Conservation (phyloP, 2,113 vertebrate genomes). For the Brachionichthys hirsutus region DNA sequence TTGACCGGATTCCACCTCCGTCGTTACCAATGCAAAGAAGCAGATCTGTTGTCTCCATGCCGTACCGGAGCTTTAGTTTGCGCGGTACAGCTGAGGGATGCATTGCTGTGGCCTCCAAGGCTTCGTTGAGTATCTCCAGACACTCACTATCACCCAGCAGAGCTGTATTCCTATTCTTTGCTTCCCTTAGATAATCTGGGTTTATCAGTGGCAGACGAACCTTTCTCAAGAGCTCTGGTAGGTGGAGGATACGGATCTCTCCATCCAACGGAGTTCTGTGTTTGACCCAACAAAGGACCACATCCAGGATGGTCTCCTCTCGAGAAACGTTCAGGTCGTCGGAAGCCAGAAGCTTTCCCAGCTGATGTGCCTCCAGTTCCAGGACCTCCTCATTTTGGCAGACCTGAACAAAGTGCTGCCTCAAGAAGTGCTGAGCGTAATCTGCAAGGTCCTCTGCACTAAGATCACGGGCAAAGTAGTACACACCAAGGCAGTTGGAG, state of each 20-base stretch:
- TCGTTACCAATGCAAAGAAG: slow-evolving; percentile 94
- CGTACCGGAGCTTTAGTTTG: slow-evolving; percentile 85
- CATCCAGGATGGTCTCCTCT: slow-evolving; percentile 92
- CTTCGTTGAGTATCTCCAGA: slow-evolving; percentile 72
- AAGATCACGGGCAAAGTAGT: slow-evolving; percentile 90
- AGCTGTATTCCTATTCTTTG: slow-evolving; percentile 83
- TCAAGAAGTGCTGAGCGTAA: slow-evolving; percentile 83
- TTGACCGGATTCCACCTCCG: slow-evolving; percentile 86
- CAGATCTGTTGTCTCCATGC: slow-evolving; percentile 94
- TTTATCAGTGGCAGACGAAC: slow-evolving; percentile 86
- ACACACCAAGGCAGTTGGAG: slow-evolving; percentile 93
- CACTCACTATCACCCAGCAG: slow-evolving; percentile 85
- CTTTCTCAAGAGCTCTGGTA: slow-evolving; percentile 86
- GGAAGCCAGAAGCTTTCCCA: slow-evolving; percentile 84
- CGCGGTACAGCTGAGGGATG: slow-evolving; percentile 77
- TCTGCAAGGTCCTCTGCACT: slow-evolving; percentile 89
- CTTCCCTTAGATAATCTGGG: slow-evolving; percentile 84
- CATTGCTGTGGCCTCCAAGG: slow-evolving; percentile 62
- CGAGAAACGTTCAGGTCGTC: slow-evolving; percentile 93
- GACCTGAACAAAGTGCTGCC: slow-evolving; percentile 89
- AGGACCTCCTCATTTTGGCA: slow-evolving; percentile 90
- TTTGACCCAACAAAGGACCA: slow-evolving; percentile 90
- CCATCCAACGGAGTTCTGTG: slow-evolving; percentile 61
- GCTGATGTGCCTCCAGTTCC: slow-evolving; percentile 87
- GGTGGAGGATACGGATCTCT: slow-evolving; percentile 74